Evolutionary conservation across 2,888 invertebrate genomes (phyloP), one percentile per base, ranked within the genome.

Genomic region (Apodemia duryi): DNA sequence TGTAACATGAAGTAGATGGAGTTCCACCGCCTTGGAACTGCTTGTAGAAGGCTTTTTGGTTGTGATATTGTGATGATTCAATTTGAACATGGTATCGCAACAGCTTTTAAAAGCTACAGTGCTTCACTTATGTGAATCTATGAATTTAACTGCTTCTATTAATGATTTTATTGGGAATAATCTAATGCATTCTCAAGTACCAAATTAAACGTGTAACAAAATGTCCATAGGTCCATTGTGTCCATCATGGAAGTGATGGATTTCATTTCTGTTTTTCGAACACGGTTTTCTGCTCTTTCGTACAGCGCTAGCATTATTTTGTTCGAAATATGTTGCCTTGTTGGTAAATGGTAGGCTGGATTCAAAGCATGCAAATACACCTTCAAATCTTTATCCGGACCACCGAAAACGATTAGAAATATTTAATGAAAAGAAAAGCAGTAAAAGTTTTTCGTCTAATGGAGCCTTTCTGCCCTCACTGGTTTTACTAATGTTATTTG

Each of bases 291-390:
- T 3, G 32, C 11, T 32, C n/a, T 61, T 61, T 35, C 60, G 6
- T 61, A 61, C 35, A 61, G 32, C 10, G 60, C 35, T 32, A 38
- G 60, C 13, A 61, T 11, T 35, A 61, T n/a, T 10, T 35, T 61
- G 7, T 61, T 61, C n/a, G 35, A 61, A 32, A 61, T 61, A 32
- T 61, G 60, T 61, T 61, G 60, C 13, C 38, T 61, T 32, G 35
- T 61, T 10, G 35, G 60, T 32, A 35, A 29, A 32, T 29, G 29
- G 7, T 61, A 61, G 4, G 35, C 60, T 32, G 60, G 60, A 32
- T 61, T 61, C 35, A 61, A 61, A 61, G 60, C 60, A 6, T 32
- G 11, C 35, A 38, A 13, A 61, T 61, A 61, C 32, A 13, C 60
- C 38, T 38, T 61, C 3, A 35, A 61, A 61, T 38, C 60, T 61